A percentile compares a stretch with the other conserved stretches of the same genome.
Conservation (phyloP, 2,797 vertebrate genomes). For the Aselliscus stoliczkanus region DNA sequence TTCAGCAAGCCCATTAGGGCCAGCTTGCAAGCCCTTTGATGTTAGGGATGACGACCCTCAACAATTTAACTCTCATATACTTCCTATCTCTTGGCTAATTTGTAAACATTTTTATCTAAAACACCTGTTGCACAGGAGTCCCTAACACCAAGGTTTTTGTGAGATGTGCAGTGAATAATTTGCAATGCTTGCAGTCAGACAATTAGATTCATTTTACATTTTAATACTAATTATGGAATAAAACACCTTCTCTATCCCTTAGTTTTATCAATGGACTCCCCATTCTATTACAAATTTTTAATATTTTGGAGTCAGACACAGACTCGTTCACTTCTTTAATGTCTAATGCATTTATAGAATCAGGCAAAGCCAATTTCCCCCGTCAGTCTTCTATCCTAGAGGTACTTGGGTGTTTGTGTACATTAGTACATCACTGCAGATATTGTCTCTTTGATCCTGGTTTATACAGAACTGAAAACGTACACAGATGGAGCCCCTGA, state of each 20-base stretch:
- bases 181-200: not conserved
- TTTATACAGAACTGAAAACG: not conserved
- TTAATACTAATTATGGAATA: not conserved
- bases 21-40: too few relatives aligned
- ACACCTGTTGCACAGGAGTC: not conserved
- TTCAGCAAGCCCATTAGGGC: too few relatives aligned
- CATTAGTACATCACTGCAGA: not conserved
- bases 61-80: too few relatives aligned
- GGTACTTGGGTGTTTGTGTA: not conserved
- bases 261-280: not conserved
- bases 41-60: too few relatives aligned
- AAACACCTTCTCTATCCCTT: not conserved
- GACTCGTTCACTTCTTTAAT: not conserved
- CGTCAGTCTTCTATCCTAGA: not conserved
- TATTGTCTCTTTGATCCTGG: not conserved
- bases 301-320: not conserved
- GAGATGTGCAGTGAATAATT: not conserved
- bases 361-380: not conserved
- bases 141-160: not conserved
- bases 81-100: not conserved
- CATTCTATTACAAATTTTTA: not conserved
- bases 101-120: not conserved
- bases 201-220: not conserved
- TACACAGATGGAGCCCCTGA: not conserved
- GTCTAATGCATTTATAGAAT: not conserved